Percentiles rank a stretch among this genome's conserved stretches.
Evolutionary conservation across 2,888 invertebrate genomes (phyloP).

Genomic region (Tetragonisca angustula): DNA sequence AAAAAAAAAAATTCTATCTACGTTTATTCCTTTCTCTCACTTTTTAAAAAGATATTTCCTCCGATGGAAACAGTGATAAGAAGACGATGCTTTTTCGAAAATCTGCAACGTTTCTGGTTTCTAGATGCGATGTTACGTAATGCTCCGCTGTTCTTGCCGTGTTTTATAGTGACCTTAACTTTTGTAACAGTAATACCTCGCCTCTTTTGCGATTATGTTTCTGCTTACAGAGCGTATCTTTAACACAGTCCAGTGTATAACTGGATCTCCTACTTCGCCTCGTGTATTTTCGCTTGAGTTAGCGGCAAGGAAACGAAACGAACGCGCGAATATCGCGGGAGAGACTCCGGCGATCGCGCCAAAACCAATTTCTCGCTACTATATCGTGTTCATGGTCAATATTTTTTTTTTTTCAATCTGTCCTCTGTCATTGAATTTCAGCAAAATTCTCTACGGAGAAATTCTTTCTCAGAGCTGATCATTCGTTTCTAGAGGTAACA

Average conservation of each 20-base stretch:
- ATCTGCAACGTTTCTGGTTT: constrained; percentile 8
- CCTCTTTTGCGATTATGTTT: constrained; percentile 69
- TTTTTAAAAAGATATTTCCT: background rate
- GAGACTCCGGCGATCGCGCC: background rate
- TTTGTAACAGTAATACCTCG: constrained; percentile 59
- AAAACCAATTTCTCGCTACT: constrained; percentile 16
- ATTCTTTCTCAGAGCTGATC: background rate
- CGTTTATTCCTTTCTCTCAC: too few relatives aligned
- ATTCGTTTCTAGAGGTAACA: background rate
- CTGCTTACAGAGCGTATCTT: constrained; percentile 73
- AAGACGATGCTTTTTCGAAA: background rate
- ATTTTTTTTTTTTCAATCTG: background rate
- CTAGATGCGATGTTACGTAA: constrained; percentile 33
- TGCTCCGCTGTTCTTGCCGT: constrained; percentile 11
- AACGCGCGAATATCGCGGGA: constrained; percentile 25
- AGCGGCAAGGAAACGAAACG: constrained; percentile 39
- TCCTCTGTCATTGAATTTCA: background rate
- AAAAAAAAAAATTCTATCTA: too few relatives aligned
- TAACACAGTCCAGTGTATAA: constrained; percentile 68
- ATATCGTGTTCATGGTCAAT: background rate
- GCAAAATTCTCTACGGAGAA: background rate
- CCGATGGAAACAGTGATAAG: background rate
- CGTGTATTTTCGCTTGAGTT: constrained; percentile 61
- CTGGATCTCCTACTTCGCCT: constrained; percentile 71
- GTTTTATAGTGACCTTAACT: constrained; percentile 55